A percentile compares a stretch with the other conserved stretches of the same genome.
Conservation (phyloP, 30 jellyfish, hydroid and myxozoan species). For the Pelagia noctiluca region DNA sequence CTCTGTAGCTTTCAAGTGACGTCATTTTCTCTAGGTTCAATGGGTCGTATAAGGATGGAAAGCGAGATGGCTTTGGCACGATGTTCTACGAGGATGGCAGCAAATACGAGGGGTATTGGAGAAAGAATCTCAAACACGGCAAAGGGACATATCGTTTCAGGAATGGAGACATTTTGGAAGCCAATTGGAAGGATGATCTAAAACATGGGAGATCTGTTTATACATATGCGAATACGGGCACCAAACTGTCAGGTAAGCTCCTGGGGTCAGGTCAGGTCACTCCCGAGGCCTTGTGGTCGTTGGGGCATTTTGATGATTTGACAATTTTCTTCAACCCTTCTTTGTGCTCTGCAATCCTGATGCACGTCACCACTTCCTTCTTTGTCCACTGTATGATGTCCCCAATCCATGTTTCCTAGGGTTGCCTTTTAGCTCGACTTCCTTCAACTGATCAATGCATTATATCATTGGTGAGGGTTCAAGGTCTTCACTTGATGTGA, state of each 20-base stretch:
- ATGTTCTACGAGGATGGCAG: slow-evolving; percentile 84
- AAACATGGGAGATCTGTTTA: slow-evolving; percentile 66
- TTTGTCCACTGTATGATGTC: slow-evolving; percentile 12
- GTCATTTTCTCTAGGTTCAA: slow-evolving; percentile 18
- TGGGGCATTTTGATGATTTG: neutral
- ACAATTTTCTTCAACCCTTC: slow-evolving; percentile 9
- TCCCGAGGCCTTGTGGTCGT: neutral
- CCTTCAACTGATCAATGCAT: slow-evolving; percentile 31
- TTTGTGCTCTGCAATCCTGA: slow-evolving; percentile 11
- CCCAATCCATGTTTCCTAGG: neutral
- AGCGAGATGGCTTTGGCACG: slow-evolving; percentile 71
- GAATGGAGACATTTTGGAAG: slow-evolving; percentile 73
- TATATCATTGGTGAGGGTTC: slow-evolving; percentile 6
- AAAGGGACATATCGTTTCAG: slow-evolving; percentile 60
- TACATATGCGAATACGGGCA: slow-evolving; percentile 51
- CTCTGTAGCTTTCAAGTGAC: neutral
- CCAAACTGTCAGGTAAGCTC: slow-evolving; percentile 47
- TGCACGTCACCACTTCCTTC: slow-evolving; percentile 3
- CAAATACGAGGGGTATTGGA: slow-evolving; percentile 72
- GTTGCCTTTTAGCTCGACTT: neutral
- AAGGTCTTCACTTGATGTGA: slow-evolving; percentile 12
- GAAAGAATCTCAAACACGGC: slow-evolving; percentile 61
- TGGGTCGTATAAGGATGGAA: slow-evolving; percentile 65
- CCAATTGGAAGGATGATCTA: slow-evolving; percentile 54
- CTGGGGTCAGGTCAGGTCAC: slow-evolving; percentile 6